These are phyloP conservation scores for Hyles lineata DNA, from an alignment of 2,888 invertebrate genomes.

Conservation along the genomic window DNA sequence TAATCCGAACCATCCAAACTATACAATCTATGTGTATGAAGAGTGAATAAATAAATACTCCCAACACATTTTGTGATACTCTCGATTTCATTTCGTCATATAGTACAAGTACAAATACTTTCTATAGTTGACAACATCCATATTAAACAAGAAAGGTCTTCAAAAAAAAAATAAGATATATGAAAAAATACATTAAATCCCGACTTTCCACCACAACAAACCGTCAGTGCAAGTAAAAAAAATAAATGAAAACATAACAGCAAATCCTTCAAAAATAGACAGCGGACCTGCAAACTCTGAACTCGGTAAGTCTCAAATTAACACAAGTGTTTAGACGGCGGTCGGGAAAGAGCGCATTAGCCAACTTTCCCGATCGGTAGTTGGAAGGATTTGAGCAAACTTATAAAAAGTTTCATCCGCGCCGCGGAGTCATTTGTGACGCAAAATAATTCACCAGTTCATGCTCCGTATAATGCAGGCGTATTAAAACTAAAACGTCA, in stretches of 20 bases:
- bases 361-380: conserved; percentile 19
- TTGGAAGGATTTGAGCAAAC: conserved; percentile 22
- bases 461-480: conserved; percentile 6
- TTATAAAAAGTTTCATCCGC: conserved; percentile 10
- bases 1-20: too few species aligned
- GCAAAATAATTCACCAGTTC: conserved; percentile 2
- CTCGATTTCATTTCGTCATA: too few species aligned
- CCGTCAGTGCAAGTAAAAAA: too few species aligned
- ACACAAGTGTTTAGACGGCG: conserved; percentile 25
- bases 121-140: too few species aligned
- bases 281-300: conserved; percentile 12
- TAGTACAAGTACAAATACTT: too few species aligned
- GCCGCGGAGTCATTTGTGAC: conserved; percentile 14
- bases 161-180: too few species aligned
- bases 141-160: too few species aligned
- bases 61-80: too few species aligned
- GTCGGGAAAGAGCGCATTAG: conserved; percentile 19
- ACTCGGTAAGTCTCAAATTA: conserved; percentile 23
- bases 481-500: conserved; percentile 4
- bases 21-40: too few species aligned
- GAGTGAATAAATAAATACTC: too few species aligned
- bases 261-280: conserved; percentile 10
- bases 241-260: not conserved
- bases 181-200: not conserved
- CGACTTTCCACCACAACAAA: too few species aligned